Evolutionary conservation across 2,797 vertebrate species (phyloP), one percentile per base, ranked within the genome.

Genomic region (Tadarida brasiliensis): DNA sequence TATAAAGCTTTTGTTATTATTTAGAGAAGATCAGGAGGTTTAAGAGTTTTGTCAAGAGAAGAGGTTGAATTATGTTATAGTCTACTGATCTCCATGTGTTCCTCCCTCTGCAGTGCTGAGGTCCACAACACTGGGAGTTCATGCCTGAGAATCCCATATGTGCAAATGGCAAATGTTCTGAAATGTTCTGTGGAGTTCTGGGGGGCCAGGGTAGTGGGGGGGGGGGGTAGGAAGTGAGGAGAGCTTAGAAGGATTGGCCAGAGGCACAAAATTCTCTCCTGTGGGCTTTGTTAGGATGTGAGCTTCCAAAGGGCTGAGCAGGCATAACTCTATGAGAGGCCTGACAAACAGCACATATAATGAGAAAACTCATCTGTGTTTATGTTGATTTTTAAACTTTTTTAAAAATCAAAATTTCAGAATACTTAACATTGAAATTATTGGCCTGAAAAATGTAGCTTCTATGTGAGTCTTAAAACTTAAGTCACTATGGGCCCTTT

Each of bases 371-470:
- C 67, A 44, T n/a, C 47, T 17, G 5, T 86, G 26, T 63, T 77
- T 22, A 30, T 57, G 4, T 51, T 87, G 56, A 78, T 71, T 80
- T 85, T 91, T 30, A 90, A 95, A 94, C 67, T 63, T 70, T 82
- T 87, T 63, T 20, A 82, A 56, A 93, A 68, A 56, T 24, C 15
- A 87, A 47, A 74, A 9, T 85, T 90, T 87, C 15, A 35, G 59
- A 78, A 49, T 57, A 87, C 2, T 54, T 51, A 95, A 81, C 76
- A 68, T 35, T 70, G 14, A 84, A 94, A 89, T 68, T 47, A 39
- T 49, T 89, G 84, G 11, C 51, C 47, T 84, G 26, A n/a, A 77
- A 87, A 77, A 81, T 56, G 59, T 80, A 63, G 26, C 44, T 80
- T 71, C 74, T 70, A 3, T 70, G 17, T 65, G 74, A 82, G 20